Evolutionary conservation across 1,140 invertebrate species (phyloP), one percentile per base, ranked within the genome.

Genomic region (Ridgeia piscesae): DNA sequence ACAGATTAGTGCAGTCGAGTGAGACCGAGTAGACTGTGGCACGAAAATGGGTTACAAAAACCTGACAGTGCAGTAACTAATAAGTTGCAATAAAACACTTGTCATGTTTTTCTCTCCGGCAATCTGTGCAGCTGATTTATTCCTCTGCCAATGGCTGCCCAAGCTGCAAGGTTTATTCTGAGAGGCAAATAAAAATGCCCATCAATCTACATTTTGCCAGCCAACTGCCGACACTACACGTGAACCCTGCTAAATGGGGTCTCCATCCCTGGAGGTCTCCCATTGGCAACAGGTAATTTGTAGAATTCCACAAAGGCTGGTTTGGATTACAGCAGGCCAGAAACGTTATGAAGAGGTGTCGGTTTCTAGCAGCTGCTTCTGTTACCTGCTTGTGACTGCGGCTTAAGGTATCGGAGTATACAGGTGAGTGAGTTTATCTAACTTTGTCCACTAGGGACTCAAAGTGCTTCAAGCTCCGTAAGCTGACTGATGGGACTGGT

Each of bases 111-210:
- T 31, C 58, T 4, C 17, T 77, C 11, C 11, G 58, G 58, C 58
- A 77, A 77, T 31, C 17, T 77, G 58, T 4, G 0, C 58, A 27
- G 58, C 27, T 77, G 58, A 77, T 17, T 8, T 77, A 77, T 77
- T 77, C 58, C 58, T 77, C 58, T 17, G 17, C 27, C 17, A 77
- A 77, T 77, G 58, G 58, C 17, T 77, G 27, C 27, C 27, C 4
- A 31, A 77, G 58, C 58, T 77, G 58, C 58, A 77, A 77, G 58
- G 27, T 77, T 77, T 77, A 77, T 77, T 77, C 58, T 77, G 58
- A 77, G 58, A 77, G 58, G 58, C 58, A 77, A 77, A 77, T 77
- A 77, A 77, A 77, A 77, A 77, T 77, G 58, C 58, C 58, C 27
- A 77, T 77, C 0, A 77, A 77, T 77, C 8, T 77, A 77, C 27